Evolutionary conservation across 2,888 invertebrate species (phyloP).

Genomic region (Crepidodera aurea): DNA sequence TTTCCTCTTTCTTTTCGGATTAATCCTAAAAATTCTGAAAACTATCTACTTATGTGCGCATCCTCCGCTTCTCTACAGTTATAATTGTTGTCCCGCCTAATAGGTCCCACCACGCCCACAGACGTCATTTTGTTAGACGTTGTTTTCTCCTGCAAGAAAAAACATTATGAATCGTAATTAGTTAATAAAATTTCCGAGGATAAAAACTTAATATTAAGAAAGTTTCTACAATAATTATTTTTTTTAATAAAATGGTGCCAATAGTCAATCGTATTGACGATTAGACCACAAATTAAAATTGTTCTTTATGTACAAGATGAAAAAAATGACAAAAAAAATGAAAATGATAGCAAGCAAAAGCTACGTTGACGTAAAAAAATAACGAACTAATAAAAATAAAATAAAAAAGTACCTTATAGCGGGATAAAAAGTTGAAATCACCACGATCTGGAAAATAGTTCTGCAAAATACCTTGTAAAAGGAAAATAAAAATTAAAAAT

Average conservation of each 20-base stretch:
- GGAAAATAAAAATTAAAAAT: slow-evolving; percentile 46
- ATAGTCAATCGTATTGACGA: no score
- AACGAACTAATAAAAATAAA: background rate
- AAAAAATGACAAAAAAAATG: no score
- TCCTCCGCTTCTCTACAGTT: slow-evolving; percentile 58
- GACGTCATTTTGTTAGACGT: slow-evolving; percentile 53
- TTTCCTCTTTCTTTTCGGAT: slow-evolving; percentile 25
- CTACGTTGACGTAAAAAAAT: slow-evolving; percentile 29
- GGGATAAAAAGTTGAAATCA: slow-evolving; percentile 57
- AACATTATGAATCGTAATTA: background rate
- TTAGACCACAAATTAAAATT: no score
- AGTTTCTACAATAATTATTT: no score
- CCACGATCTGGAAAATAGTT: slow-evolving; percentile 59
- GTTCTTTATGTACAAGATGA: no score
- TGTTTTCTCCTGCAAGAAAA: slow-evolving; percentile 51
- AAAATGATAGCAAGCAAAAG: slow-evolving; percentile 36
- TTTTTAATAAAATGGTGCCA: no score
- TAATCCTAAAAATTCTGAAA: slow-evolving; percentile 37
- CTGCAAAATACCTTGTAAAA: slow-evolving; percentile 57
- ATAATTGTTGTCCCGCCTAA: slow-evolving; percentile 57
- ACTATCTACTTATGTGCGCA: slow-evolving; percentile 57
- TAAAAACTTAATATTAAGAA: no score
- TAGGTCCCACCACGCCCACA: slow-evolving; percentile 42
- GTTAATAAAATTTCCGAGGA: background rate
- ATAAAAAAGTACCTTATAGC: slow-evolving; percentile 56